A percentile compares a stretch with the other conserved stretches of the same genome.
Conservation (phyloP, 2,797 vertebrate genomes). For the Iguana delicatissima region DNA sequence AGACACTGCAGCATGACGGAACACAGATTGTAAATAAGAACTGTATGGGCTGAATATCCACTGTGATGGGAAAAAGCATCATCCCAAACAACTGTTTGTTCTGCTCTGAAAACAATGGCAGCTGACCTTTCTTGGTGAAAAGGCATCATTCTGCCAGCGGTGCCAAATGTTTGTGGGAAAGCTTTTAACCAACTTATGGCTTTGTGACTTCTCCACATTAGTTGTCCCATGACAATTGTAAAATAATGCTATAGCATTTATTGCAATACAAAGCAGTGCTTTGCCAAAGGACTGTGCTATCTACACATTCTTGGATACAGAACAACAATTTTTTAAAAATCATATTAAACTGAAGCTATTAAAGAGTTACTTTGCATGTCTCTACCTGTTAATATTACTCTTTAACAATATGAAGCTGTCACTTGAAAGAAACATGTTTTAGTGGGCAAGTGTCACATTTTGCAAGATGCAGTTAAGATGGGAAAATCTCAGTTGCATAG, state of each 20-base stretch:
- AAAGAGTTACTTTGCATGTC: constrained; percentile 54
- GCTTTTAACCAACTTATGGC: constrained; percentile 40
- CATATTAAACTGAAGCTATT: constrained; percentile 24
- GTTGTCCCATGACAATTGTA: constrained; percentile 38
- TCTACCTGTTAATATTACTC: neutral
- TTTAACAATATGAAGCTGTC: constrained; percentile 27
- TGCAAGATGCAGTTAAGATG: constrained; percentile 12
- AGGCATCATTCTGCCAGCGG: constrained; percentile 78
- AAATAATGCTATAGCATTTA: constrained; percentile 55
- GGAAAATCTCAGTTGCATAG: constrained; percentile 42
- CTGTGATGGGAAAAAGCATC: constrained; percentile 52
- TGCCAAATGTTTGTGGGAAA: constrained; percentile 71
- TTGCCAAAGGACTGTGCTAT: constrained; percentile 53
- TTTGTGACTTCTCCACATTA: constrained; percentile 48
- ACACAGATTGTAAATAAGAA: constrained; percentile 62
- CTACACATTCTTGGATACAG: constrained; percentile 18
- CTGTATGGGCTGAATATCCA: constrained; percentile 42
- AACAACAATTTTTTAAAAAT: neutral
- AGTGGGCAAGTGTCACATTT: constrained; percentile 61
- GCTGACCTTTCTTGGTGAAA: constrained; percentile 58
- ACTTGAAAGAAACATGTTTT: constrained; percentile 54
- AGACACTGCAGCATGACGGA: constrained; percentile 64
- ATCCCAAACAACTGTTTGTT: constrained; percentile 50
- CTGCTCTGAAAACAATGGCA: constrained; percentile 60
- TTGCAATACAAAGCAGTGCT: constrained; percentile 57